Evolutionary conservation across 2,113 vertebrate species (phyloP), one percentile per base, ranked within the genome.

Genomic region (Nansenia antarctica): DNA sequence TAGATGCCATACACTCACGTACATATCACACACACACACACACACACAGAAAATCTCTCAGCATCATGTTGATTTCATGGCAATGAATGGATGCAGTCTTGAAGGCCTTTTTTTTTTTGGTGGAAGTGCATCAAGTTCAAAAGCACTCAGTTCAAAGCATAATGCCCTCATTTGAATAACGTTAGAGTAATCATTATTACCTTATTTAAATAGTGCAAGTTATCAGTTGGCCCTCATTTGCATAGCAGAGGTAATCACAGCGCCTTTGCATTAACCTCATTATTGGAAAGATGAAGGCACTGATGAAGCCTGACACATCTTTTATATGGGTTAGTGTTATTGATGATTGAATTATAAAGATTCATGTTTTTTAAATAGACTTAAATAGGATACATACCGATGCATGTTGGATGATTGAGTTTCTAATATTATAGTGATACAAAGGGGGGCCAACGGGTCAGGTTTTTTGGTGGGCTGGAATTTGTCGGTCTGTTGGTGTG

Each of bases 231-330:
- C 58, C 58, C 32, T 20, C 31, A 35, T 35, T 60, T 60, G 27
- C 58, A 37, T 35, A 35, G 58, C 30, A 5, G 30, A 31, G 57
- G 29, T 32, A 32, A 59, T 59, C 29, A 30, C 12, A 3, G 2
- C 20, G 58, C 24, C 18, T n/a, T 20, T 26, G n/a, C 32, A 27
- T 20, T 11, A 60, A 35, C 31, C 31, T 20, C 31, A 20, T 35
- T 9, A 34, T 32, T 55, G 53, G 53, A 55, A 5, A 22, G n/a
- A 59, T 34, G 57, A 32, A 59, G 57, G 31, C 29, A 7, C 18
- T n/a, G 32, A 35, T 32, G n/a, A n/a, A 35, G 30, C 20, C 58
- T 80, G 78, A 80, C 73, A 66, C 64, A 29, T 59, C 53, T 54
- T 62, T 35, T 67, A 14, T 66, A 67, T 53, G 66, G 32, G 60